Evolutionary conservation across 1,140 invertebrate genomes (phyloP).

Genomic region (Fopius arisanus): DNA sequence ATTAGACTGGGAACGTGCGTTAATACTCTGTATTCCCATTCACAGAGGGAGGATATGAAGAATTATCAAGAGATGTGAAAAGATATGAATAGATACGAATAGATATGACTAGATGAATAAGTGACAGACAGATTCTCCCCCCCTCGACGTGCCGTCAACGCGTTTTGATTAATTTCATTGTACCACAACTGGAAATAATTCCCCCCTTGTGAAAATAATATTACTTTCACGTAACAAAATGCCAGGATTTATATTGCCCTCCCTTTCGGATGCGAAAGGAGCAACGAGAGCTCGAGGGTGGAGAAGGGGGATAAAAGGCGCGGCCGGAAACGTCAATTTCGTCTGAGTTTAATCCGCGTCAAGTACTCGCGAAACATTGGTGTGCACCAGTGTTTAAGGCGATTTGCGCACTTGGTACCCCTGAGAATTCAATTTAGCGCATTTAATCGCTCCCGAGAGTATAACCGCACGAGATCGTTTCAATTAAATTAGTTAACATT

Average conservation of each 20-base stretch:
- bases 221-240: constrained; percentile 46
- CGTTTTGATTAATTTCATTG: neutral
- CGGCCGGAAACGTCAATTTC: constrained; percentile 55
- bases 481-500: constrained; percentile 31
- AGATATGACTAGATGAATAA: too few species aligned
- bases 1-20: neutral
- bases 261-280: constrained; percentile 26
- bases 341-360: constrained; percentile 46
- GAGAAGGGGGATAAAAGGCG: constrained; percentile 43
- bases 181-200: neutral
- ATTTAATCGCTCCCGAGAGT: constrained; percentile 39
- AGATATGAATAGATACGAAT: too few species aligned
- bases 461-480: neutral
- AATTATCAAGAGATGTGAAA: neutral
- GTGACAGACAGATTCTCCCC: too few species aligned
- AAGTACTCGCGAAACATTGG: constrained; percentile 23
- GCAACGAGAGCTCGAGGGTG: constrained; percentile 24
- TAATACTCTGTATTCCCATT: neutral
- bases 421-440: constrained; percentile 48
- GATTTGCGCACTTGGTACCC: neutral
- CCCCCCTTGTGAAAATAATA: constrained; percentile 31
- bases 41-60: too few species aligned
- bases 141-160: too few species aligned
- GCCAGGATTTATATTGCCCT: constrained; percentile 13
- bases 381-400: neutral